Evolutionary conservation across 2,113 vertebrate genomes (phyloP).

Genomic region (Zosterops lateralis): DNA sequence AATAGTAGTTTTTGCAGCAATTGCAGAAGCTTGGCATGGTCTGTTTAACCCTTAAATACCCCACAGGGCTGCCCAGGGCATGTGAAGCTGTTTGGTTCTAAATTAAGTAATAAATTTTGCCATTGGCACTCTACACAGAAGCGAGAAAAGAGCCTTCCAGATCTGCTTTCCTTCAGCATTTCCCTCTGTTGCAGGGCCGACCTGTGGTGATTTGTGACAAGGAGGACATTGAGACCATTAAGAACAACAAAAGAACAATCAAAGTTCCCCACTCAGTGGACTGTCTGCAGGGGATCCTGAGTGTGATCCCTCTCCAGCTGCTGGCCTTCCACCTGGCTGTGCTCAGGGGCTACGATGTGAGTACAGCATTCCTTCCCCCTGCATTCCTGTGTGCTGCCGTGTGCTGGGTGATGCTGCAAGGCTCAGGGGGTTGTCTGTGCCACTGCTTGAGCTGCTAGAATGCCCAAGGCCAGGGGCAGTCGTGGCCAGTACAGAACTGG

Average conservation of each 20-base stretch:
- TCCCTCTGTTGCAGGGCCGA: conserved; percentile 78
- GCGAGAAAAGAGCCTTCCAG: background rate
- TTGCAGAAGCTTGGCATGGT: background rate
- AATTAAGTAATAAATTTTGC: background rate
- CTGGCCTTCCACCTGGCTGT: conserved; percentile 97
- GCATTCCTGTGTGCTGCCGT: fast-evolving
- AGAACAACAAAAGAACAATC: conserved; percentile 89
- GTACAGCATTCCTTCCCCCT: background rate
- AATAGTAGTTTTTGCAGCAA: background rate
- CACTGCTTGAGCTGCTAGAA: background rate
- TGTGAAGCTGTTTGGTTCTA: background rate
- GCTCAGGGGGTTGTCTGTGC: background rate
- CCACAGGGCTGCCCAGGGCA: background rate
- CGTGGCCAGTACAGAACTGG: fast-evolving
- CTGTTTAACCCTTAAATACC: background rate
- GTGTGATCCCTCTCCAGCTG: conserved; percentile 94
- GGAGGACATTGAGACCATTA: conserved; percentile 93
- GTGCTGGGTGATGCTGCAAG: background rate
- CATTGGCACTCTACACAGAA: background rate
- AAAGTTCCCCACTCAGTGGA: conserved; percentile 95
- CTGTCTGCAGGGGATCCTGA: conserved; percentile 95
- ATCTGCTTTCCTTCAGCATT: background rate
- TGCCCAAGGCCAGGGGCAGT: background rate
- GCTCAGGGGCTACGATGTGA: conserved; percentile 92
- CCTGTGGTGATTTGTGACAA: conserved; percentile 96